phyloP scores from a whole-genome alignment of 1,140 invertebrate species.

The Zaprionus gabonicus region DNA sequence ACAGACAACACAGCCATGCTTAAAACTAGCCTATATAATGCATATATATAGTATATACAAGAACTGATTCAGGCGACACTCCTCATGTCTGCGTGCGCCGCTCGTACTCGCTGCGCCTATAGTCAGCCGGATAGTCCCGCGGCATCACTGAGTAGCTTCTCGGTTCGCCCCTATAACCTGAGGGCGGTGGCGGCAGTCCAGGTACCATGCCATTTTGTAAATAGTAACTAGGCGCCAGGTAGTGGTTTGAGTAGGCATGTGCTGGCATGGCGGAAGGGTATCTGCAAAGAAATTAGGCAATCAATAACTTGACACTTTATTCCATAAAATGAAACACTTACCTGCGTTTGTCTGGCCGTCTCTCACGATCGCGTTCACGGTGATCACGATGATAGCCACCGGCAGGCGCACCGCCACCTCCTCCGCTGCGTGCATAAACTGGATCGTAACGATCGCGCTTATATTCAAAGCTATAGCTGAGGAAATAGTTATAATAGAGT shows the following conservation, averaged over 20 bases:
- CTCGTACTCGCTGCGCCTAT: conserved; percentile 85
- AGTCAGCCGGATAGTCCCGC: conserved; percentile 86
- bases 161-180: conserved; percentile 66
- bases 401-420: conserved; percentile 38
- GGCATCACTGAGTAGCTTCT: conserved; percentile 76
- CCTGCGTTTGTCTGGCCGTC: conserved; percentile 86
- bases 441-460: conserved; percentile 79
- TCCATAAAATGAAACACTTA: conserved; percentile 46
- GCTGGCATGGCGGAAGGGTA: conserved; percentile 66
- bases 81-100: conserved; percentile 75
- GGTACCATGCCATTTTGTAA: conserved; percentile 70
- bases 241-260: conserved; percentile 71
- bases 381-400: conserved; percentile 84
- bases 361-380: conserved; percentile 86
- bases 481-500: neutral
- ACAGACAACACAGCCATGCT: conserved; percentile 52
- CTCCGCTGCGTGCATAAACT: conserved; percentile 59
- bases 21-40: conserved; percentile 52
- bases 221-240: conserved; percentile 76
- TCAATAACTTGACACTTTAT: neutral
- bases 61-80: conserved; percentile 11
- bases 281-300: conserved; percentile 31
- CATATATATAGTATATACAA: conserved; percentile 58
- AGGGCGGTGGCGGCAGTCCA: conserved; percentile 53
- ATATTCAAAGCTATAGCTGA: conserved; percentile 72